Evolutionary conservation across 2,797 vertebrate genomes (phyloP).

Genomic region (Siniperca scherzeri): DNA sequence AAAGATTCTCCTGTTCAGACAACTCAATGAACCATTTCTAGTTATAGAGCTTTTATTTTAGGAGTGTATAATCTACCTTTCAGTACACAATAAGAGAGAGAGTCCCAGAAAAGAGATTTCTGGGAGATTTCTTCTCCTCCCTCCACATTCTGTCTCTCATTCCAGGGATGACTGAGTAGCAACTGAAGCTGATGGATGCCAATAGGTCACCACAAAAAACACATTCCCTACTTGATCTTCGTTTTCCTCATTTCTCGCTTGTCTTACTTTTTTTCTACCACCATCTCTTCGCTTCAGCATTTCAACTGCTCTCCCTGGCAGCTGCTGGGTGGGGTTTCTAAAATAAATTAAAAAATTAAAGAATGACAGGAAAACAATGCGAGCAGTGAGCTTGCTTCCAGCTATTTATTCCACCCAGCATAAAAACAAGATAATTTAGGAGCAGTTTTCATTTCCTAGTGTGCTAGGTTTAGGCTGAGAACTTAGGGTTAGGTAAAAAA

Average conservation of each 20-base stretch:
- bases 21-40: neutral
- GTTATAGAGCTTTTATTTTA: conserved; percentile 1
- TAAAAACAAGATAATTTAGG: neutral
- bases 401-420: conserved; percentile 2
- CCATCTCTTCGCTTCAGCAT: neutral
- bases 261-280: neutral
- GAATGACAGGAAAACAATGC: conserved; percentile 2
- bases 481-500: too few relatives aligned
- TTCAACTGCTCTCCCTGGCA: neutral
- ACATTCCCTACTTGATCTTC: neutral
- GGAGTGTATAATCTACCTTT: conserved; percentile 21
- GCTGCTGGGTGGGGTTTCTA: neutral
- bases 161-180: conserved; percentile 3
- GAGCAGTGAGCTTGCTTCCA: neutral
- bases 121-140: conserved; percentile 9
- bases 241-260: neutral
- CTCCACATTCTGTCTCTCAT: conserved; percentile 8
- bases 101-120: neutral
- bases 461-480: too few relatives aligned
- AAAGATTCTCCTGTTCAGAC: neutral
- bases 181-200: conserved; percentile 3
- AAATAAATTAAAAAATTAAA: neutral
- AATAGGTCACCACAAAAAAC: neutral
- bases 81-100: neutral
- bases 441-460: too few relatives aligned